These are phyloP conservation scores for Neogobius melanostomus DNA, from an alignment of 2,113 vertebrate species.

Conservation along the genomic window DNA sequence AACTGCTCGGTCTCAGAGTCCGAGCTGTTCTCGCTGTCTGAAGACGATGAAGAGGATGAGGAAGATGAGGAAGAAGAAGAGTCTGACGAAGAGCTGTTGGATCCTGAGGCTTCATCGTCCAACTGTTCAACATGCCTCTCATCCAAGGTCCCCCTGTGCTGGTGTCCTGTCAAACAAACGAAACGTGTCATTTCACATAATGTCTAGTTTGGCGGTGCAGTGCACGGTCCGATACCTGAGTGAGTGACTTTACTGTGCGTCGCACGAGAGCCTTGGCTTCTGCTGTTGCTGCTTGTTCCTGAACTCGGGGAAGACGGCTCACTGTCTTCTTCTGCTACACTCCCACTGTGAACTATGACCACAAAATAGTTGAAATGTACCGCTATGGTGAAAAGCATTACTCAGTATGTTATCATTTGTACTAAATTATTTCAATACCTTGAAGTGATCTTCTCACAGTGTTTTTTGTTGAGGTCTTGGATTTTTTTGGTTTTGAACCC, in stretches of 20 bases:
- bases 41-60: constrained; percentile 82
- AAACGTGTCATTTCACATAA: constrained; percentile 9
- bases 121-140: constrained; percentile 74
- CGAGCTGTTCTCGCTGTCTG: constrained; percentile 78
- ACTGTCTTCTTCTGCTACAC: constrained; percentile 77
- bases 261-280: constrained; percentile 74
- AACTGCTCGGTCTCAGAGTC: constrained; percentile 86
- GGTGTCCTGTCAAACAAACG: constrained; percentile 47
- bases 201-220: background rate
- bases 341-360: constrained; percentile 81
- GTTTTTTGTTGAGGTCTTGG: constrained; percentile 81
- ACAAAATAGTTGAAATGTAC: background rate
- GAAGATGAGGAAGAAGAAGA: constrained; percentile 80
- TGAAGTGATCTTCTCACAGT: constrained; percentile 80
- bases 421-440: constrained; percentile 66
- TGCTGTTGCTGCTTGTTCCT: constrained; percentile 71
- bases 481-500: constrained; percentile 83
- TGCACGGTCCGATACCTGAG: constrained; percentile 59
- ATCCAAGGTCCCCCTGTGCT: constrained; percentile 73
- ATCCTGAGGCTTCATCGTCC: constrained; percentile 70
- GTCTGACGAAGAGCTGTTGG: constrained; percentile 67
- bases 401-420: background rate
- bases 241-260: constrained; percentile 80
- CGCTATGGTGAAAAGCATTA: too few species aligned
- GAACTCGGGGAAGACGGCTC: constrained; percentile 83